Evolutionary conservation across 2,113 vertebrate genomes (phyloP).

Genomic region (Podarcis cretensis): DNA sequence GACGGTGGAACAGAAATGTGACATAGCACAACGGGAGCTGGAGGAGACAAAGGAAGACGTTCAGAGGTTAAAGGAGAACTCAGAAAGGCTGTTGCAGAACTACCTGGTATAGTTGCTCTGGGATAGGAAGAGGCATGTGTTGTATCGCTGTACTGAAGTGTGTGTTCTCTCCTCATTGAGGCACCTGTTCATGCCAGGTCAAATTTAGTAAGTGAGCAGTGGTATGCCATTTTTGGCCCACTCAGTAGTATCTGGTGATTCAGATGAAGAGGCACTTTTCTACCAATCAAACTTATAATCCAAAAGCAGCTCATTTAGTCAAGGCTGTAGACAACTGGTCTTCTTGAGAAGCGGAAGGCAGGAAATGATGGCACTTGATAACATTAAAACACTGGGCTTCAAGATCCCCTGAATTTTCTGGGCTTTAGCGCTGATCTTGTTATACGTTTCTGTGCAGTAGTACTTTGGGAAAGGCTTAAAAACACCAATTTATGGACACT

Average conservation of each 20-base stretch:
- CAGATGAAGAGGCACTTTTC: neutral
- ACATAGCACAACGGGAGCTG: constrained; percentile 74
- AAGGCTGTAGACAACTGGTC: neutral
- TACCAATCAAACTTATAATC: neutral
- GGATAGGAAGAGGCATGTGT: accelerated
- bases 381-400: neutral
- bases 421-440: neutral
- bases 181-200: neutral
- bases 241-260: neutral
- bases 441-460: neutral
- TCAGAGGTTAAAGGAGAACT: constrained; percentile 60
- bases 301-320: neutral
- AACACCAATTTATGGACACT: neutral
- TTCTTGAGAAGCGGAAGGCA: neutral
- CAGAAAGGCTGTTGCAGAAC: constrained; percentile 64
- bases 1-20: constrained; percentile 75
- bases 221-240: neutral
- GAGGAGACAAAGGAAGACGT: constrained; percentile 69
- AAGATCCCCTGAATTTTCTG: neutral
- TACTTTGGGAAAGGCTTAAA: neutral
- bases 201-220: neutral
- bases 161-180: neutral
- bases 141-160: neutral
- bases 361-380: neutral
- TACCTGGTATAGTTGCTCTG: constrained; percentile 70